These are phyloP conservation scores for Solen grandis DNA, from an alignment of 1,140 invertebrate species.

Conservation along the genomic window DNA sequence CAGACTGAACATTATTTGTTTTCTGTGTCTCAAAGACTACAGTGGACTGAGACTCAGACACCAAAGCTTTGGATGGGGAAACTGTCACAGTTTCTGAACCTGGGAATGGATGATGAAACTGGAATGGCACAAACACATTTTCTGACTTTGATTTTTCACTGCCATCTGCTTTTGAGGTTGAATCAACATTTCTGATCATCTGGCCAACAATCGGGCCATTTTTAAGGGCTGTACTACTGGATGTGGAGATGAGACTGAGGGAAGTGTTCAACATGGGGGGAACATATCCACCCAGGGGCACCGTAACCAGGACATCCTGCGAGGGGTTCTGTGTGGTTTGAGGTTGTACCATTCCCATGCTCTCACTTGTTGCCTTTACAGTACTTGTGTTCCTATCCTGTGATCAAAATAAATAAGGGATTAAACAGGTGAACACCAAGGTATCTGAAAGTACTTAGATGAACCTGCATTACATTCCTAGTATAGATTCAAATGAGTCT, in stretches of 20 bases:
- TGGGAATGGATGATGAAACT: conserved; percentile 74
- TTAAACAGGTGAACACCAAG: too few relatives aligned
- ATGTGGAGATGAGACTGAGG: conserved; percentile 5
- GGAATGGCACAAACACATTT: conserved; percentile 66
- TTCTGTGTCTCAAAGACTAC: too few relatives aligned
- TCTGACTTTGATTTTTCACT: background rate
- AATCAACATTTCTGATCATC: conserved; percentile 18
- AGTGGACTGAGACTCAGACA: background rate
- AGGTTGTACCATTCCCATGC: too few relatives aligned
- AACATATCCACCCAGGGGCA: conserved; percentile 56
- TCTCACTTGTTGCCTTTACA: background rate
- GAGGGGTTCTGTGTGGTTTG: too few relatives aligned
- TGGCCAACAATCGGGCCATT: conserved; percentile 54
- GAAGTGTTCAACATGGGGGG: conserved; percentile 53
- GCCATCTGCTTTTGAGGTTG: background rate
- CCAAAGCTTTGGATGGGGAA: background rate
- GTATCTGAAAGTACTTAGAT: too few relatives aligned
- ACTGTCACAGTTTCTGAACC: conserved; percentile 8
- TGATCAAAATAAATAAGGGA: background rate
- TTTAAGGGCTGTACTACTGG: conserved; percentile 3
- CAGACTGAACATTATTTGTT: background rate
- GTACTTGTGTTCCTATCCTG: background rate
- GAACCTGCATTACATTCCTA: too few relatives aligned
- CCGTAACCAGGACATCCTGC: too few relatives aligned
- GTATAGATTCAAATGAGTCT: too few relatives aligned